phyloP scores from a whole-genome alignment of 2,888 invertebrate genomes.

The Lithosia quadra region DNA sequence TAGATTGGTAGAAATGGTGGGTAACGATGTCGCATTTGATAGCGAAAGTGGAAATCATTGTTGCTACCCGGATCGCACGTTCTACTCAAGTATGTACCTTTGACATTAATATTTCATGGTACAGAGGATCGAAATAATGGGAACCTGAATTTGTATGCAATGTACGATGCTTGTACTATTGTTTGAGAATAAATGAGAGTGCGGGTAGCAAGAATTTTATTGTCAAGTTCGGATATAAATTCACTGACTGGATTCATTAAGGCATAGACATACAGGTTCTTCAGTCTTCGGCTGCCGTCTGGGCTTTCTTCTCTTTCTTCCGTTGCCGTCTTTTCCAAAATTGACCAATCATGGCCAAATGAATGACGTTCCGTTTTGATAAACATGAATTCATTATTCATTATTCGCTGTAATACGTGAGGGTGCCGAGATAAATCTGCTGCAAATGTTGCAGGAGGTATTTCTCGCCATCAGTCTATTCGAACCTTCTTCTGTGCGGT shows the following conservation, averaged over 20 bases:
- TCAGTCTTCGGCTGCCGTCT: neutral
- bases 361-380: too few relatives aligned
- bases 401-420: too few relatives aligned
- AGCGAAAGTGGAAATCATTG: conserved; percentile 58
- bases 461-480: neutral
- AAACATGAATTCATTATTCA: neutral
- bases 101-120: neutral
- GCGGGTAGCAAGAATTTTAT: neutral
- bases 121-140: neutral
- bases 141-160: neutral
- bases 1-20: conserved; percentile 51
- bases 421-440: neutral
- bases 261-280: neutral
- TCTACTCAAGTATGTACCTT: neutral
- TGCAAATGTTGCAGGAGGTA: neutral
- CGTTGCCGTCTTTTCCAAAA: too few relatives aligned
- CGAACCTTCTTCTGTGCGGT: neutral
- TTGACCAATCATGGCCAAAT: too few relatives aligned
- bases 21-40: conserved; percentile 55
- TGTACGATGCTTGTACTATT: neutral
- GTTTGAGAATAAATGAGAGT: neutral
- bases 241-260: neutral
- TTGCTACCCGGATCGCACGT: conserved; percentile 23
- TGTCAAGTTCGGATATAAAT: neutral
- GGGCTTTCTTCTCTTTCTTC: too few relatives aligned